Evolutionary conservation across 2,113 vertebrate species (phyloP).

Genomic region (Columba janthina): DNA sequence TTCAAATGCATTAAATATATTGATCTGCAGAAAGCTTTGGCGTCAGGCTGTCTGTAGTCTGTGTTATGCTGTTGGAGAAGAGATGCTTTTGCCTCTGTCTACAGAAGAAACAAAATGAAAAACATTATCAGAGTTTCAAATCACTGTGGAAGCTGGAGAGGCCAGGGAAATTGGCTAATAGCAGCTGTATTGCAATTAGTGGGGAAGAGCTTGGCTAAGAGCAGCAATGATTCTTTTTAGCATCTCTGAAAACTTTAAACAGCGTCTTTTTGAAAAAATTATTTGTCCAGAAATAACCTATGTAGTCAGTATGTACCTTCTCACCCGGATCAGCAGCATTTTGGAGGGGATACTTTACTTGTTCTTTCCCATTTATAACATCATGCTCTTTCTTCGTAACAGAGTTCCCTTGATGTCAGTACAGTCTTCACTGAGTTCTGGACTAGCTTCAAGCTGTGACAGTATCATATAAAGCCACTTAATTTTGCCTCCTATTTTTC

Average conservation of each 20-base stretch:
- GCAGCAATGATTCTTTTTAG: not conserved
- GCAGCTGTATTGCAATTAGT: not conserved
- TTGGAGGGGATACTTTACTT: not conserved
- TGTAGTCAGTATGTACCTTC: not conserved
- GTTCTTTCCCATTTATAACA: not conserved
- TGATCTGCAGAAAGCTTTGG: conserved; percentile 65
- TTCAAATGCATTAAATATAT: conserved; percentile 60
- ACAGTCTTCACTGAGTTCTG: not conserved
- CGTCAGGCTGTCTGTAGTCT: conserved; percentile 53
- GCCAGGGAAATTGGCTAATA: not conserved
- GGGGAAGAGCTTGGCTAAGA: not conserved
- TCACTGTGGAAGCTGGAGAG: not conserved
- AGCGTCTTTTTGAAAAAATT: not conserved
- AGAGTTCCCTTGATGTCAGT: not conserved
- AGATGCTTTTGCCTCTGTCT: conserved; percentile 41
- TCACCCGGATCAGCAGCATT: not conserved
- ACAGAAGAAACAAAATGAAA: not conserved
- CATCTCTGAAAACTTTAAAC: not conserved
- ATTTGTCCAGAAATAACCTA: not conserved
- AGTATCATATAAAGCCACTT: not conserved
- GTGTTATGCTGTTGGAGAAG: conserved; percentile 11
- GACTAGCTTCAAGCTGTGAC: not conserved
- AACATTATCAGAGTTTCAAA: conserved; percentile 17
- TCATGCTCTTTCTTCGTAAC: not conserved
- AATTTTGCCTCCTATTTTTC: not conserved